Evolutionary conservation across 2,797 vertebrate species (phyloP).

Genomic region (Euthynnus affinis): DNA sequence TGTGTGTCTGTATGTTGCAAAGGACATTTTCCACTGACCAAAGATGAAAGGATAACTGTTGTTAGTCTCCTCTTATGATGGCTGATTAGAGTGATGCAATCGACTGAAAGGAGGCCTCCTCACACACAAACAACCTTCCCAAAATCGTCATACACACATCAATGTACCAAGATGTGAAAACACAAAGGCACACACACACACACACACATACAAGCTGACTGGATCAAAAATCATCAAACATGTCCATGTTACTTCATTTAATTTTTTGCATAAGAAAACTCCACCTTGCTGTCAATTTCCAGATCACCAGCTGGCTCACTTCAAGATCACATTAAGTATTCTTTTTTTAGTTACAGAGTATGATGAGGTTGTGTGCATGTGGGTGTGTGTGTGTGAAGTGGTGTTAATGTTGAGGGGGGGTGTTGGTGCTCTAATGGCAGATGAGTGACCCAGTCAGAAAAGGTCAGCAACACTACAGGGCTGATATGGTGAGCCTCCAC

Average conservation of each 20-base stretch:
- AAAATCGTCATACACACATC: conserved; percentile 39
- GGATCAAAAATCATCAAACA: conserved; percentile 40
- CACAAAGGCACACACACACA: conserved; percentile 16
- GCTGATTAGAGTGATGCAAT: conserved; percentile 80
- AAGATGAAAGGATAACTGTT: conserved; percentile 75
- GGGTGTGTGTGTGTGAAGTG: conserved; percentile 14
- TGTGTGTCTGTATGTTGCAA: conserved; percentile 42
- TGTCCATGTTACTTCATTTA: conserved; percentile 25
- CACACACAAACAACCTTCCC: conserved; percentile 50
- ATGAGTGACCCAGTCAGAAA: conserved; percentile 84
- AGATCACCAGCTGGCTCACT: conserved; percentile 59
- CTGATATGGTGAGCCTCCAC: conserved; percentile 82
- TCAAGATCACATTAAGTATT: conserved; percentile 39
- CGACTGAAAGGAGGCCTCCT: conserved; percentile 65
- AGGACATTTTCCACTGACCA: conserved; percentile 70
- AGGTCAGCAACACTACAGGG: conserved; percentile 85
- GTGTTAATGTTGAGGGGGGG: neutral
- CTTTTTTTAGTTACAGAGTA: conserved; percentile 32
- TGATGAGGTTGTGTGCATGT: conserved; percentile 20
- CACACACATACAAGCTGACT: conserved; percentile 3
- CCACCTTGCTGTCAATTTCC: conserved; percentile 43
- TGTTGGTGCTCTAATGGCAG: conserved; percentile 78
- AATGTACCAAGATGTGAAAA: conserved; percentile 7
- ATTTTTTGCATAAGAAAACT: conserved; percentile 40
- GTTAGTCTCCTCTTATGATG: conserved; percentile 60